Base-by-base conservation (phyloP, 2,113 vertebrate species). In the Bubo bubo region DNA sequence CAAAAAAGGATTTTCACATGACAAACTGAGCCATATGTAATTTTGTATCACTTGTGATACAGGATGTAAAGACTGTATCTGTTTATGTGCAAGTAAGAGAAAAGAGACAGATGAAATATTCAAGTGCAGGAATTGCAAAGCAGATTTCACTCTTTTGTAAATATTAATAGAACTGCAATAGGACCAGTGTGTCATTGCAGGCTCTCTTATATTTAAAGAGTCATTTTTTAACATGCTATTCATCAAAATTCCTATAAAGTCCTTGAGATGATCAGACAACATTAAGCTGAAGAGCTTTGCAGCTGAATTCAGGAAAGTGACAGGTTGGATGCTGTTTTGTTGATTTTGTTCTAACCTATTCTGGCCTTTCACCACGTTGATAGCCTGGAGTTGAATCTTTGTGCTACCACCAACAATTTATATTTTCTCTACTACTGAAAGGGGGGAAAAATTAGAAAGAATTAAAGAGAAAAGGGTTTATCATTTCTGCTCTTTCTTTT, bases 341-440 rank as follows among this genome's bases (percentile, higher is more conserved):
- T 8, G 0, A 15, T 76, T 88, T 64, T 62, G 9, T 47, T 67
- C 71, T 64, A 23, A 72, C 0, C 0, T 50, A 0, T 72, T 74
- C 47, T 91, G 32, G 9, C 59, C 10, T 73, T 94, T 66, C 21
- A 60, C 35, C 4, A 21, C 1, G 4, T 12, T 68, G 35, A 14
- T 19, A 30, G 27, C 21, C 53, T 43, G 34, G 39, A 83, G 27
- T 64, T 77, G 30, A 58, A 37, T 83, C 67, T 43, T 58, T 50
- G 58, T 3, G 3, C 34, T 39, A 47, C 6, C 53, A 47, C 28
- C 14, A 32, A 14, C 34, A 12, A 62, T 45, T 55, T 45, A 12
- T 34, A 6, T 77, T 58, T 53, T 52, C 59, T 92, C 66, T 62
- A 56, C 37, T 64, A 32, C 17, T 80, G 53, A 68, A 68, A 80